phyloP scores from a whole-genome alignment of 2,888 invertebrate genomes.

The Epistrophe grossulariae region DNA sequence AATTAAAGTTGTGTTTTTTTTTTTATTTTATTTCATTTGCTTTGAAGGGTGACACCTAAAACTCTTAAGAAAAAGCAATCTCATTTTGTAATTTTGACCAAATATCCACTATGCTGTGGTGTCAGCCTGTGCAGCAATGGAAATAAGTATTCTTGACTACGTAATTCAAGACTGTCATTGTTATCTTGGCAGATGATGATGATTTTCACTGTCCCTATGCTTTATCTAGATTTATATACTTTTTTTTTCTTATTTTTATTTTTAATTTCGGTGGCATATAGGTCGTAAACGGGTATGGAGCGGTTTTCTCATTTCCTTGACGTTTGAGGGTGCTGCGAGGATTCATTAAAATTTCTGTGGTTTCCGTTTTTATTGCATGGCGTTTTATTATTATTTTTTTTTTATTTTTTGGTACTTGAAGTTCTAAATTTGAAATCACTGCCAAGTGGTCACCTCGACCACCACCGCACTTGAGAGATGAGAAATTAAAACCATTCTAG shows the following conservation, averaged over 20 bases:
- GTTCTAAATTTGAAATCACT: slow-evolving; percentile 69
- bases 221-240: neutral
- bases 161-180: slow-evolving; percentile 72
- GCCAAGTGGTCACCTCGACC: slow-evolving; percentile 53
- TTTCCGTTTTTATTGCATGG: slow-evolving; percentile 48
- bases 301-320: slow-evolving; percentile 65
- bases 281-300: slow-evolving; percentile 38
- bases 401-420: slow-evolving; percentile 38
- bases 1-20: slow-evolving; percentile 59
- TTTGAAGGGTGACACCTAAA: slow-evolving; percentile 23
- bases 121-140: slow-evolving; percentile 57
- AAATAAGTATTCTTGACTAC: slow-evolving; percentile 68
- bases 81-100: slow-evolving; percentile 69
- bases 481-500: slow-evolving; percentile 40
- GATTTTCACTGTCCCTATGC: slow-evolving; percentile 46
- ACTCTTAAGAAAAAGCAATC: slow-evolving; percentile 46
- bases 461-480: slow-evolving; percentile 37
- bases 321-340: slow-evolving; percentile 49
- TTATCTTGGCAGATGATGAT: slow-evolving; percentile 72
- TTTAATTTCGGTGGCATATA: slow-evolving; percentile 45
- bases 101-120: slow-evolving; percentile 44
- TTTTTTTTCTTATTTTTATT: slow-evolving; percentile 12
- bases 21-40: slow-evolving; percentile 30
- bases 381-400: slow-evolving; percentile 15
- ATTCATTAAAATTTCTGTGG: slow-evolving; percentile 70